Base-by-base conservation (phyloP, 1,140 invertebrate genomes). In the Drosophila willistoni region DNA sequence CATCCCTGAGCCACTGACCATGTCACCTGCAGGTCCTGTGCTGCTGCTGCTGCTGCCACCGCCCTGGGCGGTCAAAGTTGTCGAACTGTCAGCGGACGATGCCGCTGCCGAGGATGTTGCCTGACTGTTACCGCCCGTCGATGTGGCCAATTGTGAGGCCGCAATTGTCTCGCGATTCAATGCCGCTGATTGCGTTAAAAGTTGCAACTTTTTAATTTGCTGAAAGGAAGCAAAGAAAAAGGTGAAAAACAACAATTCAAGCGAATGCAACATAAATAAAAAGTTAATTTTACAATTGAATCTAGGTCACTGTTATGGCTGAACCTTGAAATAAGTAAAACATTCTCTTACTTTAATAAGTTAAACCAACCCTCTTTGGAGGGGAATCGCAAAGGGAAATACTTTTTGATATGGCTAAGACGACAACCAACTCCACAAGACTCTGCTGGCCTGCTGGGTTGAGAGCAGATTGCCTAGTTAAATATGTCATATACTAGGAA, bases 161-260 rank as follows among this genome's bases (percentile, higher is more conserved):
- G 91, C 90, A 73, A 92, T 92, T 79, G 91, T 91, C 87, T 92
- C 91, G 64, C 90, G 84, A 73, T 92, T 92, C 68, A 92, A 67
- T 29, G 91, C 87, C 68, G 91, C 91, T 54, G 87, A 91, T 81
- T 92, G 90, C 69, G 91, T 91, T 62, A 92, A 80, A 69, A 90
- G 79, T 79, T 92, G 91, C 64, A 92, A 80, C 73, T 92, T 91
- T 81, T 92, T 91, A 79, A 92, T 91, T 92, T 92, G 91, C 91
- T 92, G 80, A 33, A 80, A 72, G 61, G 59, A 51, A 51, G 44
- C 17, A 7, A 51, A 10, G 17, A 51, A 22, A 51, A 51, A 62
- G 51, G 33, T 36, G 22, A 75, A 64, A 66, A 69, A 64, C 7
- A 12, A n/a, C 44, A 39, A 68, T 29, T n/a, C 33, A 66, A 44